Conservation (phyloP, 1,140 invertebrate species). For the Drosophila sucinea region DNA sequence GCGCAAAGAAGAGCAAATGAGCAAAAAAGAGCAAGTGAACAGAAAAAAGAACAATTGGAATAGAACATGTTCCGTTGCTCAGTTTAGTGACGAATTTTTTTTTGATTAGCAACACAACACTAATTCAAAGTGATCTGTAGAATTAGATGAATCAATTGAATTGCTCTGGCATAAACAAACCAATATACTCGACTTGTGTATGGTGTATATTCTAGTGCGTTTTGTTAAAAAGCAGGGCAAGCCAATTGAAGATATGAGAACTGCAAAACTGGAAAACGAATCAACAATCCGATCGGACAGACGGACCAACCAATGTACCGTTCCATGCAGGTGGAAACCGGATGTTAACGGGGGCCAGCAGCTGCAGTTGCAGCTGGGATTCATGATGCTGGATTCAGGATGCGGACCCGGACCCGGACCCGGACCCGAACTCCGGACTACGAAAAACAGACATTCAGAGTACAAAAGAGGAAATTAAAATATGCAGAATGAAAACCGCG, state of each 20-base stretch:
- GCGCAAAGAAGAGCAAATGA: too few relatives aligned
- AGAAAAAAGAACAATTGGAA: too few relatives aligned
- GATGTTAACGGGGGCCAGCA: constrained; percentile 57
- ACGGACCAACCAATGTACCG: not conserved
- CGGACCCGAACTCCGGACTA: too few relatives aligned
- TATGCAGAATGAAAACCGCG: constrained; percentile 76
- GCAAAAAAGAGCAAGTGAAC: too few relatives aligned
- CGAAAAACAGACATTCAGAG: constrained; percentile 20
- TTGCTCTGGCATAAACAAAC: constrained; percentile 2
- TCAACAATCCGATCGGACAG: constrained; percentile 52
- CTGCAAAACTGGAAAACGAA: constrained; percentile 43
- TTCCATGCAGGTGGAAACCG: constrained; percentile 52
- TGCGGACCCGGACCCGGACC: not conserved
- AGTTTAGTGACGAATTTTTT: too few relatives aligned
- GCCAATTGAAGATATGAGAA: constrained; percentile 67
- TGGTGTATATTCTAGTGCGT: not conserved
- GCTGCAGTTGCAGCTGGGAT: constrained; percentile 60
- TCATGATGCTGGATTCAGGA: constrained; percentile 10
- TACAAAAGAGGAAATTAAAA: constrained; percentile 81
- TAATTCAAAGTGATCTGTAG: too few relatives aligned
- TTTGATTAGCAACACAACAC: too few relatives aligned
- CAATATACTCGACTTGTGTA: constrained; percentile 20
- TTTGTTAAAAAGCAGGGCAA: constrained; percentile 26
- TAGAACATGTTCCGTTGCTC: too few relatives aligned
- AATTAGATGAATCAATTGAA: too few relatives aligned